Evolutionary conservation across 2,888 invertebrate genomes (phyloP).

Genomic region (Nomada hirtipes): DNA sequence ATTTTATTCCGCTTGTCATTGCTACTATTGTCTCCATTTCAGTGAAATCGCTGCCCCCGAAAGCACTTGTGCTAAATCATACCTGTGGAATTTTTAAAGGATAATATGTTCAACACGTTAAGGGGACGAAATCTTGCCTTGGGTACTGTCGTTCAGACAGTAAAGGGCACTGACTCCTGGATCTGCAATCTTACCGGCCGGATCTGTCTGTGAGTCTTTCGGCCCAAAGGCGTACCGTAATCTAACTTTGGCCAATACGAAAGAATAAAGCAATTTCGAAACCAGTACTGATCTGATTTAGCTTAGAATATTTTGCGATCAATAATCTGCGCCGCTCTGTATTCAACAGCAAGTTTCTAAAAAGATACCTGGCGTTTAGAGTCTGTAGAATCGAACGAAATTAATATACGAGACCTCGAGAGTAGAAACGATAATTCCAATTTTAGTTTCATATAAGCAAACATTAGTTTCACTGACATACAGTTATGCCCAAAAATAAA

Average conservation of each 20-base stretch:
- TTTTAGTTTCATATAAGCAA: too few species aligned
- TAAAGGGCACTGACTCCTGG: slow-evolving; percentile 78
- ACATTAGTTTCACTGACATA: too few species aligned
- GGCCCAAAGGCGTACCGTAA: slow-evolving; percentile 72
- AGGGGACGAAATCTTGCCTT: slow-evolving; percentile 50
- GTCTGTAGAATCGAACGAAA: too few species aligned
- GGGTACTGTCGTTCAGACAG: slow-evolving; percentile 62
- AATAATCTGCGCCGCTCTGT: too few species aligned
- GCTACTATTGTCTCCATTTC: too few species aligned
- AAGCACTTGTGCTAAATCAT: neutral
- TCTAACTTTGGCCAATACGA: slow-evolving; percentile 31
- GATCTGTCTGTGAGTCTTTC: slow-evolving; percentile 75
- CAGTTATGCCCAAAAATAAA: too few species aligned
- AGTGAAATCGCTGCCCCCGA: neutral
- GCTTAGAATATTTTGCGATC: too few species aligned
- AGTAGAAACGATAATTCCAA: too few species aligned
- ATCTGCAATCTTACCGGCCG: slow-evolving; percentile 75
- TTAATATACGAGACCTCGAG: too few species aligned
- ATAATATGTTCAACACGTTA: slow-evolving; percentile 43
- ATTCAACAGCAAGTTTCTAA: too few species aligned
- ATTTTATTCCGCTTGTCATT: neutral
- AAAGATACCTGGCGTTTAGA: too few species aligned
- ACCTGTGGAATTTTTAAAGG: slow-evolving; percentile 9
- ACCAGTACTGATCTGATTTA: neutral
- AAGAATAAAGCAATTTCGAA: neutral